Evolutionary conservation across 30 jellyfish, hydroid and myxozoan species (phyloP), one percentile per base, ranked within the genome.

Genomic region (Chironex yamaguchii): DNA sequence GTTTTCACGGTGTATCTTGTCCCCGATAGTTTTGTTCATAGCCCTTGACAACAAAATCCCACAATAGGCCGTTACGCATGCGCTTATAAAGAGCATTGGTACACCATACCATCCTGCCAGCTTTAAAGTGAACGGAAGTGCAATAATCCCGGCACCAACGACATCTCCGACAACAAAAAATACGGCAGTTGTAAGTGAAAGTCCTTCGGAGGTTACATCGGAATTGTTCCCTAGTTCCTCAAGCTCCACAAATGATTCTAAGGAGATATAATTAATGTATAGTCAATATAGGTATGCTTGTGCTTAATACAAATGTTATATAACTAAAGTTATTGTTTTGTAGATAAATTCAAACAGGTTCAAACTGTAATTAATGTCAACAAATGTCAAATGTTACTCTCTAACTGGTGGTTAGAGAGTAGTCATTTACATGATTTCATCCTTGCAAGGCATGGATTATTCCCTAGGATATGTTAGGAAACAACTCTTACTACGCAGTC

Each of bases 111-210:
- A 92, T 76, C 96, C 84, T 0, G 95, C 96, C 52, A 92, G 64
- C 75, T 85, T 87, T 64, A 92, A 84, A 9, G 97, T 94, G 28
- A 86, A 92, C 0, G 98, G 98, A 23, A 92, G 26, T 24, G 98
- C 97, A 6, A 92, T 96, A 6, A 92, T 62, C 0, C 98, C 98
- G 14, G 98, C 98, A 11, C 98, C 98, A 42, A 92, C 90, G 22
- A 92, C 96, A 50, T 86, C 96, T 22, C 98, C 98, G 65, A 92
- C 88, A 53, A 92, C 97, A 77, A 92, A 92, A 65, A 92, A 92
- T 36, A 85, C 81, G 23, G 98, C 96, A 0, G 96, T 62, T 21
- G 52, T 49, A 4, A 72, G 21, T 0, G 95, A 63, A 68, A 92
- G 73, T 0, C 98, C 98, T 24, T 35, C 21, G 0, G 49, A 49